Evolutionary conservation across 2,888 invertebrate species (phyloP), one percentile per base, ranked within the genome.

Genomic region (Crepidodera aurea): DNA sequence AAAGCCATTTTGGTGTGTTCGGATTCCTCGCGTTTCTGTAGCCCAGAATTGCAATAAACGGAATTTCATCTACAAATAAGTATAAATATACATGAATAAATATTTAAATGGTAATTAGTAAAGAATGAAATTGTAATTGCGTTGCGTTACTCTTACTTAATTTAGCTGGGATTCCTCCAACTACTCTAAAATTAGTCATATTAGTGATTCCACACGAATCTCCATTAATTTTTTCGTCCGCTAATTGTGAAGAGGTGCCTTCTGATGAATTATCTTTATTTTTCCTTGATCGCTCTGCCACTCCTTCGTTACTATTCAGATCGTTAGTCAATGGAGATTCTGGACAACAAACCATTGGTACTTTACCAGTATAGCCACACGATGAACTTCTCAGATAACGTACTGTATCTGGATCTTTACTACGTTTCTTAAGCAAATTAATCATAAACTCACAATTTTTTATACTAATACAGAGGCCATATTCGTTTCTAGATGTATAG

Each of bases 11-110:
- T 51, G 76, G 83, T 69, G 73, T 73, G 12, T 73, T 81, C 22
- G 81, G 79, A 71, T 82, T 79, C 58, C 77, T 79, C 2, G 62
- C 44, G 37, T 82, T 81, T 65, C 82, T 83, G 76, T 91, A 93
- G 0, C 92, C 93, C 32, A 93, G 80, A 1, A 89, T 85, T 0
- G 87, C 88, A 70, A 92, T 85, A 92, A 93, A 94, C 0, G 93
- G 93, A 87, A 91, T 93, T 51, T 89, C 87, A 15, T 90, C 92
- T 89, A 58, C 37, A 62, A 66, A 64, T 8, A 32, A 53, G 15
- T 29, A 27, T 48, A 29, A 18, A 18, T 15, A 32, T 50, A 50
- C 12, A 12, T 27, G 5, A 12, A 50, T 13, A 27, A n/a, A n/a
- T n/a, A n/a, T n/a, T n/a, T n/a, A n/a, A n/a, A n/a, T n/a, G n/a